A percentile compares a stretch with the other conserved stretches of the same genome.
Evolutionary conservation across 2,113 vertebrate species (phyloP).

Genomic region (Indicator indicator): DNA sequence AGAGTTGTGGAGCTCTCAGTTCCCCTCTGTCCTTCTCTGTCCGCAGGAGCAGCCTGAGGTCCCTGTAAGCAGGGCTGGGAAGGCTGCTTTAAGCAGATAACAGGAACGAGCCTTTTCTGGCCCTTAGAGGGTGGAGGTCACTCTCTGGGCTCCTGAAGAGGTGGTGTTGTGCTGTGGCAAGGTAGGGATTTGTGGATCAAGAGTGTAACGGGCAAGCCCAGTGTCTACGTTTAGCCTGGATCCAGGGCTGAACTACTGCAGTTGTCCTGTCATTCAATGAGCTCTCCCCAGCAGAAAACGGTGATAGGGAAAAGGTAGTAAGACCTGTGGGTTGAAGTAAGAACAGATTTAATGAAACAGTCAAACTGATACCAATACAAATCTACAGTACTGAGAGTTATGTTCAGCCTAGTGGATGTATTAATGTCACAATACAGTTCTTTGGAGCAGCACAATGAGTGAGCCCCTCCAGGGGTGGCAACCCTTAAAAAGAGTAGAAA

Average conservation of each 20-base stretch:
- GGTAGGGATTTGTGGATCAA: no score
- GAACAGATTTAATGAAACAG: not conserved
- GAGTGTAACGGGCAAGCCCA: rapidly evolving
- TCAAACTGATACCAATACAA: not conserved
- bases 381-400: not conserved
- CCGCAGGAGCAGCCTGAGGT: no score
- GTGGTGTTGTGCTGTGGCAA: no score
- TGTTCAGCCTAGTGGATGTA: not conserved
- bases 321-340: not conserved
- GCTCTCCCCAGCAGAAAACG: not conserved
- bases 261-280: not conserved
- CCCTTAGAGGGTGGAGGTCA: no score
- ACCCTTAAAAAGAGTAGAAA: not conserved
- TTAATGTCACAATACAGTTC: not conserved
- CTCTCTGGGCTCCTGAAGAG: no score
- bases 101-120: no score
- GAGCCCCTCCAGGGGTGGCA: not conserved
- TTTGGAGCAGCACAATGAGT: not conserved
- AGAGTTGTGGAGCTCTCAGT: no score
- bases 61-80: no score
- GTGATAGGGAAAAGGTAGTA: not conserved
- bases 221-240: not conserved
- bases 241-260: not conserved
- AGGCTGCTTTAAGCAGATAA: no score
- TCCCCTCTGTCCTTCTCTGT: no score